Evolutionary conservation across 2,797 vertebrate genomes (phyloP), one percentile per base, ranked within the genome.

Genomic region (Sebastolobus alascanus): DNA sequence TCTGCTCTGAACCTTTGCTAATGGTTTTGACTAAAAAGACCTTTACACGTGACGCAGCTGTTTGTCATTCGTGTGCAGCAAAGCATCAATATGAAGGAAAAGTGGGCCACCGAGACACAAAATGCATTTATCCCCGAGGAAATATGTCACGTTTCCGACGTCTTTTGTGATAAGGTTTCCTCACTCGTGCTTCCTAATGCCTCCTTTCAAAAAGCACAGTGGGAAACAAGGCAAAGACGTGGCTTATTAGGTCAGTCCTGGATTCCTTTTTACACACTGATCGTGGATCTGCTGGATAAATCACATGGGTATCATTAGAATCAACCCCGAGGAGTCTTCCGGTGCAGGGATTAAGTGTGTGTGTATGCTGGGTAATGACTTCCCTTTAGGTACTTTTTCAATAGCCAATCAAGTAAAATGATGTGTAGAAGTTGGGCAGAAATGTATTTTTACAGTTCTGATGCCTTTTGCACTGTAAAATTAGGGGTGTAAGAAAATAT

Each of bases 131-230:
- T 89, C 92, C 94, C 92, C 5, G 75, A 89, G 90, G 94, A 95
- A 93, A 93, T 87, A 89, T 93, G 92, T 93, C 89, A 94, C 89
- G 93, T 93, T 90, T 90, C 79, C 74, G 27, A 85, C 69, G 25
- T 94, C 93, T 93, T 94, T 94, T 93, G 88, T 90, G 89, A 93
- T 93, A 92, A 92, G 84, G 83, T 90, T 93, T 87, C 79, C 76
- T 86, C 74, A 89, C 92, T 89, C 67, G 29, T 82, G 86, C 79
- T 74, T 89, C 76, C 75, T 71, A 68, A 84, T 80, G 71, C 89
- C 79, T 77, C 77, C 73, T 90, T 89, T 91, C 75, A 86, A 83
- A 90, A 84, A 78, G 73, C 87, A 84, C 83, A 75, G 83, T 74
- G 38, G 75, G 86, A 89, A 85, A 92, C 74, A 93, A 92, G 79